These are phyloP conservation scores for Prenolepis imparis DNA, from an alignment of 2,888 invertebrate genomes.

Conservation along the genomic window DNA sequence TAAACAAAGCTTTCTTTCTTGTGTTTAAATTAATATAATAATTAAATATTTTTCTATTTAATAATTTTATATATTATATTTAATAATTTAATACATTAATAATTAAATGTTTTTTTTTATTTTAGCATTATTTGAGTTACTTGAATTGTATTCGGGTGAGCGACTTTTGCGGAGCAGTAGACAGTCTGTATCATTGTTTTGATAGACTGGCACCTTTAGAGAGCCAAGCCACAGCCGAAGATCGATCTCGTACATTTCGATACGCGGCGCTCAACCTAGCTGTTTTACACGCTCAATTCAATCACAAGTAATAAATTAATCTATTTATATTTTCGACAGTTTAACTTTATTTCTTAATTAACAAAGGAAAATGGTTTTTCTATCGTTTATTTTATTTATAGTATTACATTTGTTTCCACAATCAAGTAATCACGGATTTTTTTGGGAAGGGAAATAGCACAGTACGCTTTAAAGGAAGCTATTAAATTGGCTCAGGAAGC, in stretches of 20 bases:
- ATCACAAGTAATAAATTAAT: constrained; percentile 89
- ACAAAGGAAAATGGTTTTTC: constrained; percentile 34
- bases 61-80: too few species aligned
- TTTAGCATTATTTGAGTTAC: constrained; percentile 95
- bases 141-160: constrained; percentile 95
- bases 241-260: constrained; percentile 90
- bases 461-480: constrained; percentile 94
- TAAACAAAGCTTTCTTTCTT: not conserved
- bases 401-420: constrained; percentile 6
- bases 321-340: not conserved
- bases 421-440: constrained; percentile 38
- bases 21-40: constrained; percentile 12
- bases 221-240: constrained; percentile 86
- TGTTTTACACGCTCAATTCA: constrained; percentile 94
- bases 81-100: too few species aligned
- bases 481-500: constrained; percentile 95
- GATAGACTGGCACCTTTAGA: constrained; percentile 88
- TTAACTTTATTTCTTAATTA: constrained; percentile 18
- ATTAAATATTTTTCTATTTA: too few species aligned
- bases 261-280: constrained; percentile 97
- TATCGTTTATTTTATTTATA: constrained; percentile 44
- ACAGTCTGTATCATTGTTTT: constrained; percentile 94
- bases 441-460: constrained; percentile 90
- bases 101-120: not conserved
- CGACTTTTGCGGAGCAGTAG: constrained; percentile 94